Percentiles rank a stretch among this genome's conserved stretches.
Evolutionary conservation across 2,113 vertebrate species (phyloP).

Genomic region (Pterocles gutturalis): DNA sequence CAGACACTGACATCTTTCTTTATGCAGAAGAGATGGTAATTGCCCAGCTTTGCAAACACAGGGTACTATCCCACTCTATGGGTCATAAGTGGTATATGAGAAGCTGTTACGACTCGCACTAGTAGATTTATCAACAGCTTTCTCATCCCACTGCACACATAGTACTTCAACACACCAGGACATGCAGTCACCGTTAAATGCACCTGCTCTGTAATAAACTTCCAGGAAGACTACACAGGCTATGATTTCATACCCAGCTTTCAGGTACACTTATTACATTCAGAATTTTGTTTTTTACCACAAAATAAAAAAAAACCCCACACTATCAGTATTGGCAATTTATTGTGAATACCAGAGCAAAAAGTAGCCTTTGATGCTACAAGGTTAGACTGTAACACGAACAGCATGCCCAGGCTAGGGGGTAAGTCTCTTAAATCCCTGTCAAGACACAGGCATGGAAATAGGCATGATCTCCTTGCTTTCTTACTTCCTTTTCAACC

Average conservation of each 20-base stretch:
- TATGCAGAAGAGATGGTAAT: neutral
- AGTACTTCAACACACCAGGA: neutral
- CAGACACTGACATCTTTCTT: neutral
- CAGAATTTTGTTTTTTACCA: neutral
- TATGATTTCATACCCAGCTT: neutral
- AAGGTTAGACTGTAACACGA: neutral
- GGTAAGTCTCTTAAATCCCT: neutral
- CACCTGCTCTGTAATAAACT: neutral
- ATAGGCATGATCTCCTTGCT: neutral
- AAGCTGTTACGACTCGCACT: neutral
- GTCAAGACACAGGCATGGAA: neutral
- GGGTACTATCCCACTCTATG: no score
- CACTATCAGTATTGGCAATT: neutral
- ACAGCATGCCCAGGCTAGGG: neutral
- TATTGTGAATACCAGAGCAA: neutral
- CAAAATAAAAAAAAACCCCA: neutral
- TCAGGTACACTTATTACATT: neutral
- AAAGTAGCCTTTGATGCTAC: neutral
- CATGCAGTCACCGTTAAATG: neutral
- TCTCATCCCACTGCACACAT: accelerated
- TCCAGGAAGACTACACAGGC: neutral
- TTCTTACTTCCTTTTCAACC: neutral
- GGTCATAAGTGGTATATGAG: neutral
- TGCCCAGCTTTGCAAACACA: neutral
- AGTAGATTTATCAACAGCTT: neutral